Conservation (phyloP, 2,888 invertebrate species). For the Acleris holmiana region DNA sequence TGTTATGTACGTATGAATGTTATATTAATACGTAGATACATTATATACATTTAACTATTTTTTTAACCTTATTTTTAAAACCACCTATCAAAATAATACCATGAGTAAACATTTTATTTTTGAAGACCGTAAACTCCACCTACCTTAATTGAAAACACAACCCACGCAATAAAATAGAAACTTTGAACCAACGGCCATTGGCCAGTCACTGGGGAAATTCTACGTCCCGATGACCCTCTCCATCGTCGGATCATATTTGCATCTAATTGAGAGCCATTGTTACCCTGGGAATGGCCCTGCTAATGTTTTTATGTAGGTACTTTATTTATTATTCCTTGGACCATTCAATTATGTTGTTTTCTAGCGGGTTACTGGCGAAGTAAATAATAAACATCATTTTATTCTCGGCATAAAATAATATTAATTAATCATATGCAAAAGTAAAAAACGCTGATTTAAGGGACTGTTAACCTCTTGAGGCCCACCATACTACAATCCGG, state of each 20-base stretch:
- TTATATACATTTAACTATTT: no score
- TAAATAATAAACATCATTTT: not conserved
- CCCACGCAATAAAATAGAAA: not conserved
- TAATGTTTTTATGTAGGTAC: conserved; percentile 38
- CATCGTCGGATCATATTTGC: conserved; percentile 74
- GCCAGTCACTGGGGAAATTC: conserved; percentile 76
- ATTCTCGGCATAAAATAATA: no score
- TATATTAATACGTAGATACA: no score
- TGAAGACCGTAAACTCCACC: not conserved
- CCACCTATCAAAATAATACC: no score
- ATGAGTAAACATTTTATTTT: not conserved
- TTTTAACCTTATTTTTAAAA: no score
- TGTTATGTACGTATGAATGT: no score
- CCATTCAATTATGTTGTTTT: conserved; percentile 30
- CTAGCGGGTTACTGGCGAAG: not conserved
- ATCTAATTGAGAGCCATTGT: conserved; percentile 79
- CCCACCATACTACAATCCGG: no score
- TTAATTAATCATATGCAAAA: no score
- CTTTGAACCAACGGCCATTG: conserved; percentile 41
- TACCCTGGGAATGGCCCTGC: conserved; percentile 68
- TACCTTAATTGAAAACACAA: not conserved
- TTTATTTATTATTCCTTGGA: conserved; percentile 28
- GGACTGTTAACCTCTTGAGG: no score
- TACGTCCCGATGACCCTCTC: conserved; percentile 67
- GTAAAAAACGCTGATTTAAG: no score